phyloP scores from a whole-genome alignment of 2,797 vertebrate species.

The Rhyacichthys aspro region DNA sequence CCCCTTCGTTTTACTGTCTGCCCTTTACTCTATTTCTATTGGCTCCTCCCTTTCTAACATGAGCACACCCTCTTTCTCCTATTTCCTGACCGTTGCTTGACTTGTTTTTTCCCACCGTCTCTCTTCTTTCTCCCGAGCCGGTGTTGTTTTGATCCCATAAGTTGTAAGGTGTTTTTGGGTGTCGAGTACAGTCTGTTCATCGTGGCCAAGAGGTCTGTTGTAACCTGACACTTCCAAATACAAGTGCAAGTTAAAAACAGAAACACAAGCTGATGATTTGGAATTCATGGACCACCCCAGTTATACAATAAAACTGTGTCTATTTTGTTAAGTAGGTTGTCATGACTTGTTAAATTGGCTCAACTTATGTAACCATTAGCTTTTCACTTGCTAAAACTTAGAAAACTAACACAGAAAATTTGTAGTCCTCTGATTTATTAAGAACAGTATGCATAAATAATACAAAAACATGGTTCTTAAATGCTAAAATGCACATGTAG shows the following conservation, averaged over 20 bases:
- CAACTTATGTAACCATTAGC: no score
- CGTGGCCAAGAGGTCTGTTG: constrained; percentile 23
- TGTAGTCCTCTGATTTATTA: no score
- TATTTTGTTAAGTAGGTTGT: no score
- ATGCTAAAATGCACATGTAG: no score
- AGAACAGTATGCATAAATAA: no score
- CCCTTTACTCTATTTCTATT: constrained; percentile 28
- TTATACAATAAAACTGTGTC: no score
- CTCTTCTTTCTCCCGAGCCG: neutral
- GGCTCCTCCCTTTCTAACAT: constrained; percentile 19
- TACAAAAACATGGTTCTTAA: no score
- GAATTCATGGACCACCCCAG: neutral
- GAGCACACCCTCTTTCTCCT: constrained; percentile 10
- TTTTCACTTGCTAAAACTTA: no score
- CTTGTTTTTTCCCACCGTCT: neutral
- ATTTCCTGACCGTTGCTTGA: constrained; percentile 18
- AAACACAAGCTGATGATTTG: constrained; percentile 43
- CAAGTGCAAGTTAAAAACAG: constrained; percentile 39
- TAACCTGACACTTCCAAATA: constrained; percentile 19
- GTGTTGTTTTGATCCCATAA: constrained; percentile 4
- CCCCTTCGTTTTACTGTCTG: constrained; percentile 28
- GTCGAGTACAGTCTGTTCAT: neutral
- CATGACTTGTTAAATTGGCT: no score
- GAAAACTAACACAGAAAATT: no score
- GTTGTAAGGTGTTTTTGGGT: neutral